Percentiles rank a stretch among this genome's conserved stretches.
phyloP scores from a whole-genome alignment of 2,797 vertebrate species.

The Aythya fuligula region DNA sequence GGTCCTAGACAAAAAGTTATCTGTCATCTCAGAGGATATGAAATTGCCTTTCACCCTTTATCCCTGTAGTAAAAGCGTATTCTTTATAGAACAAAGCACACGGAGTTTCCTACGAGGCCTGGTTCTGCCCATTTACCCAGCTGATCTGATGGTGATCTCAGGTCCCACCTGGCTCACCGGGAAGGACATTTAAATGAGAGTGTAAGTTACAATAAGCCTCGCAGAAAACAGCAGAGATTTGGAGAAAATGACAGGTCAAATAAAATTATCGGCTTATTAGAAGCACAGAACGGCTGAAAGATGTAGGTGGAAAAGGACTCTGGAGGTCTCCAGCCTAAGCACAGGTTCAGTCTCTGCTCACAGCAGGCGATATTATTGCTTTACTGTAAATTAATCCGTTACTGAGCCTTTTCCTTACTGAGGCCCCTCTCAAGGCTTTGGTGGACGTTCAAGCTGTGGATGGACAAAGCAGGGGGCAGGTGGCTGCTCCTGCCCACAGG shows the following conservation, averaged over 20 bases:
- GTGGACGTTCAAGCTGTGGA: neutral
- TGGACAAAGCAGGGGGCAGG: neutral
- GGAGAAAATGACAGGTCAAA: constrained; percentile 55
- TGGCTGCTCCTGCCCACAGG: neutral
- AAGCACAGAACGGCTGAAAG: constrained; percentile 32
- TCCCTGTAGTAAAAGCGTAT: neutral
- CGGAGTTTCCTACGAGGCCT: neutral
- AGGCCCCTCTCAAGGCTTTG: neutral
- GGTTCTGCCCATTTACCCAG: constrained; percentile 7
- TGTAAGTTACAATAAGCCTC: constrained; percentile 48
- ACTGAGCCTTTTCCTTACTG: neutral
- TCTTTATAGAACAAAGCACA: constrained; percentile 31
- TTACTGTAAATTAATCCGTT: neutral
- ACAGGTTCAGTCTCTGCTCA: neutral
- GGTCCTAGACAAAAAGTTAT: neutral
- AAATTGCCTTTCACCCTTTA: neutral
- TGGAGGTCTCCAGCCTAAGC: constrained; percentile 44
- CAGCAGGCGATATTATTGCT: constrained; percentile 9
- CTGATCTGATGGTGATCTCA: neutral
- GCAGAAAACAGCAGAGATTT: constrained; percentile 34
- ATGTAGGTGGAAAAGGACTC: constrained; percentile 40
- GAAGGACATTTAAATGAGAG: constrained; percentile 44
- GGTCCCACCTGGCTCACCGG: neutral
- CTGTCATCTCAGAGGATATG: neutral
- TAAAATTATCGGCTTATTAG: constrained; percentile 62